Percentiles rank a stretch among this genome's conserved stretches.
Evolutionary conservation across 2,113 vertebrate species (phyloP).

Genomic region (Ascaphus truei): DNA sequence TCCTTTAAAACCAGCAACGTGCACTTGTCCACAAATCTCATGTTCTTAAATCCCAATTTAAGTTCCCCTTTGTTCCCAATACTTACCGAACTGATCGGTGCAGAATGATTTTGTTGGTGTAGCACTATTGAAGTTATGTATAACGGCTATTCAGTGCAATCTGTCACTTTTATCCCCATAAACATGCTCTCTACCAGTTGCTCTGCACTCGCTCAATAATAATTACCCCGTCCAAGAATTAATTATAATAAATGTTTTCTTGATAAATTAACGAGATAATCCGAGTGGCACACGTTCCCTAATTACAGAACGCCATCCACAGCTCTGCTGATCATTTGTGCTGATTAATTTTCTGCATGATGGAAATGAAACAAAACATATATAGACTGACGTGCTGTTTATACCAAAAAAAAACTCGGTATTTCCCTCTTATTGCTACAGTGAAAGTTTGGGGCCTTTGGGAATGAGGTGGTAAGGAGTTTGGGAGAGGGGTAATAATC

Average conservation of each 20-base stretch:
- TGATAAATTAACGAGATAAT: slow-evolving; percentile 93
- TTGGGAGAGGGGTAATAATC: neutral
- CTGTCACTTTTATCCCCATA: slow-evolving; percentile 73
- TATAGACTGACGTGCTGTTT: slow-evolving; percentile 46
- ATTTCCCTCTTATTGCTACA: slow-evolving; percentile 19
- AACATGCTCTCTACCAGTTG: slow-evolving; percentile 75
- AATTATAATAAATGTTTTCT: slow-evolving; percentile 93
- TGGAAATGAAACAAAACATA: slow-evolving; percentile 70
- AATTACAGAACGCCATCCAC: slow-evolving; percentile 77
- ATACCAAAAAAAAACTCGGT: slow-evolving; percentile 5
- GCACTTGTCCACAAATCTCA: neutral
- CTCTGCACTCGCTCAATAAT: slow-evolving; percentile 82
- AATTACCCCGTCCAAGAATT: slow-evolving; percentile 83
- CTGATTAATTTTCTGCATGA: slow-evolving; percentile 87
- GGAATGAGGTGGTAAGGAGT: slow-evolving; percentile 1
- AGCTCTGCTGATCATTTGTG: slow-evolving; percentile 67
- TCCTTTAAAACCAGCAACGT: neutral
- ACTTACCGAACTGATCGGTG: slow-evolving; percentile 42
- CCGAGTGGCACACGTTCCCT: slow-evolving; percentile 84
- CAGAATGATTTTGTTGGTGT: slow-evolving; percentile 46
- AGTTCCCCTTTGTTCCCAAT: slow-evolving; percentile 24
- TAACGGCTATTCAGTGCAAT: slow-evolving; percentile 85
- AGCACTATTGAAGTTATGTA: slow-evolving; percentile 59
- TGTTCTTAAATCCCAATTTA: neutral
- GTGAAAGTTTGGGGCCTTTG: slow-evolving; percentile 46